A percentile compares a stretch with the other conserved stretches of the same genome.
phyloP scores from a whole-genome alignment of 2,113 vertebrate species.

The Daubentonia madagascariensis region DNA sequence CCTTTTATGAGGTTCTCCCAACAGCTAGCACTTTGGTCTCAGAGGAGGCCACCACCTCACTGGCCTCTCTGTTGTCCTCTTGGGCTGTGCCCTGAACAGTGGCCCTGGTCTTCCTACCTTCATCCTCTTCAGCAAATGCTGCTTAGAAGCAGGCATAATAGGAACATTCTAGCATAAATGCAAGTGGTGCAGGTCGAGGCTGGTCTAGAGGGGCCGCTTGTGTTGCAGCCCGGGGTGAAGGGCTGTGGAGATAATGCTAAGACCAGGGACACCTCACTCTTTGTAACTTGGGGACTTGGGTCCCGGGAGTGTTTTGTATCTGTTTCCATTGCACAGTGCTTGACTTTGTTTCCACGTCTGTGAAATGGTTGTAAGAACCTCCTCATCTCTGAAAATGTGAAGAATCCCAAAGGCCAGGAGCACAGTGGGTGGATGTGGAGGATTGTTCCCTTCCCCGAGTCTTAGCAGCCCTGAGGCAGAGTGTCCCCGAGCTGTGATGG shows the following conservation, averaged over 20 bases:
- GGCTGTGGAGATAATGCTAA: background rate
- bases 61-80: background rate
- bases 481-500: slow-evolving; percentile 22
- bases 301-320: background rate
- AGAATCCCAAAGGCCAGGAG: background rate
- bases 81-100: background rate
- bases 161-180: background rate
- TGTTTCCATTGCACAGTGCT: background rate
- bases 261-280: background rate
- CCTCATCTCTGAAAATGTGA: background rate
- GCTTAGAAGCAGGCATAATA: background rate
- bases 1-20: background rate
- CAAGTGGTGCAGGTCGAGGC: background rate
- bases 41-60: too few relatives aligned
- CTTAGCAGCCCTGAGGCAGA: background rate
- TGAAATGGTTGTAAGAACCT: background rate
- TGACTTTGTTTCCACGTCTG: background rate
- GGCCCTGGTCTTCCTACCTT: background rate
- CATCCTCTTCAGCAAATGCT: background rate
- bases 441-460: background rate
- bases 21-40: too few relatives aligned
- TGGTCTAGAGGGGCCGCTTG: background rate
- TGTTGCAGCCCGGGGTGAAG: background rate
- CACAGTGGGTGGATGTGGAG: too few relatives aligned
- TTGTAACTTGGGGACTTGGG: background rate